These are phyloP conservation scores for Agraylea sexmaculata DNA, from an alignment of 1,140 invertebrate species.

Conservation along the genomic window DNA sequence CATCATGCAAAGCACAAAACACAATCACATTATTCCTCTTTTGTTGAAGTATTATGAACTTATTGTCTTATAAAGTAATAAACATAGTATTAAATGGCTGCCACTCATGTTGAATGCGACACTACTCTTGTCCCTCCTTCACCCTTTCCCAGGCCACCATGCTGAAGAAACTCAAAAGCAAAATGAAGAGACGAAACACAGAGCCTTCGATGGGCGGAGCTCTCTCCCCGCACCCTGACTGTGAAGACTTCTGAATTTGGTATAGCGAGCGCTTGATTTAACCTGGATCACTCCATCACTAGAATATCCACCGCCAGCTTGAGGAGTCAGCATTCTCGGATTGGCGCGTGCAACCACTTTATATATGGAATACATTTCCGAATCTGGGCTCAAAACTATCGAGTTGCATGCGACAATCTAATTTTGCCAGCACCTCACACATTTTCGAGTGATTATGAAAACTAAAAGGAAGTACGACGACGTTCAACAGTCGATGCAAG, in stretches of 20 bases:
- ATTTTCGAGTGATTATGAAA: too few relatives aligned
- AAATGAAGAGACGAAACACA: slow-evolving; percentile 89
- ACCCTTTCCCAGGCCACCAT: slow-evolving; percentile 63
- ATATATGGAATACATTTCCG: slow-evolving; percentile 25
- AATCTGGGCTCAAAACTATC: too few relatives aligned
- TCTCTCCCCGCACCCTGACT: slow-evolving; percentile 31
- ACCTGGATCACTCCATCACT: slow-evolving; percentile 51
- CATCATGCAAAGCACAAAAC: too few relatives aligned
- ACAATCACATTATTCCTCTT: too few relatives aligned
- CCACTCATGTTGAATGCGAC: slow-evolving; percentile 16
- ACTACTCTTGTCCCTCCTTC: slow-evolving; percentile 31
- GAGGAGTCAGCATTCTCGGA: slow-evolving; percentile 42
- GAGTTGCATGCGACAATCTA: too few relatives aligned
- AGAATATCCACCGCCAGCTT: slow-evolving; percentile 34
- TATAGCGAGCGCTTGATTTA: slow-evolving; percentile 53
- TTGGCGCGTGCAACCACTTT: slow-evolving; percentile 46
- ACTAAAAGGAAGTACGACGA: too few relatives aligned
- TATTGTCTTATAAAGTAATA: background rate
- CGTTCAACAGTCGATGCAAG: too few relatives aligned
- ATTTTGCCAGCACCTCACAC: too few relatives aligned
- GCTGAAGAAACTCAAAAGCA: slow-evolving; percentile 84
- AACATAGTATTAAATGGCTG: slow-evolving; percentile 2
- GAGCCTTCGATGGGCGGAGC: slow-evolving; percentile 78
- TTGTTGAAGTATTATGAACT: background rate
- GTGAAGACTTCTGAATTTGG: slow-evolving; percentile 46